Percentiles rank a stretch among this genome's conserved stretches.
Conservation (phyloP, 2,888 invertebrate genomes). For the Cryptus armator region DNA sequence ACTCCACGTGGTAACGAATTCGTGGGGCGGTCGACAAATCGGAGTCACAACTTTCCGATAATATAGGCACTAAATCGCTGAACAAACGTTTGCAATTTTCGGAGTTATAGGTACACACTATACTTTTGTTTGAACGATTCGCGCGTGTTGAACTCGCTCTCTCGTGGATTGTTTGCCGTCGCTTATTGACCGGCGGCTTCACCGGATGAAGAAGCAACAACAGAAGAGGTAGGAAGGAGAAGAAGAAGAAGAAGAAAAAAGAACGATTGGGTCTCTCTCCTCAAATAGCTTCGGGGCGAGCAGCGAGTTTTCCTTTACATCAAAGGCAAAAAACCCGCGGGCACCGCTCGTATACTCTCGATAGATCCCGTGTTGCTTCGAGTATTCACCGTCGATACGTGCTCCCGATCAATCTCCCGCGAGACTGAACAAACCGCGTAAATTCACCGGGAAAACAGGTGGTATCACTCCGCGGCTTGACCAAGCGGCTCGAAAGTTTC, state of each 20-base stretch:
- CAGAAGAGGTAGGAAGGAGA: constrained; percentile 9
- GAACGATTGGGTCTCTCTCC: constrained; percentile 28
- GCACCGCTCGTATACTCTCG: constrained; percentile 1
- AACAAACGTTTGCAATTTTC: constrained; percentile 67
- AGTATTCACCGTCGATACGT: constrained; percentile 5
- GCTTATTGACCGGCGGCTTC: constrained; percentile 63
- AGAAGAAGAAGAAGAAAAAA: constrained; percentile 3
- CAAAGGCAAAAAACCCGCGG: constrained; percentile 11
- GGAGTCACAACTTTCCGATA: constrained; percentile 14
- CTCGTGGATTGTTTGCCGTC: constrained; percentile 64
- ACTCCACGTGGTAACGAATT: constrained; percentile 11
- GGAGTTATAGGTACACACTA: constrained; percentile 33
- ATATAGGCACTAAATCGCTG: constrained; percentile 60
- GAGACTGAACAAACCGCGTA: constrained; percentile 46
- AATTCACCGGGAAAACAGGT: constrained; percentile 57
- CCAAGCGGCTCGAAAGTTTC: constrained; percentile 48
- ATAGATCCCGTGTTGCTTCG: not conserved
- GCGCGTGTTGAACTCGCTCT: constrained; percentile 33
- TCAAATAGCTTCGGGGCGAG: constrained; percentile 21
- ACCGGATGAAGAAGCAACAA: constrained; percentile 51
- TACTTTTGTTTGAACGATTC: constrained; percentile 57
- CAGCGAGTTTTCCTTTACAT: constrained; percentile 20
- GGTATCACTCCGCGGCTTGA: constrained; percentile 28
- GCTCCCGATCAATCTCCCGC: constrained; percentile 48
- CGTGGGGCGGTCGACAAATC: not conserved